Evolutionary conservation across 1,140 invertebrate species (phyloP), one percentile per base, ranked within the genome.

Genomic region (Drosophila repleta): DNA sequence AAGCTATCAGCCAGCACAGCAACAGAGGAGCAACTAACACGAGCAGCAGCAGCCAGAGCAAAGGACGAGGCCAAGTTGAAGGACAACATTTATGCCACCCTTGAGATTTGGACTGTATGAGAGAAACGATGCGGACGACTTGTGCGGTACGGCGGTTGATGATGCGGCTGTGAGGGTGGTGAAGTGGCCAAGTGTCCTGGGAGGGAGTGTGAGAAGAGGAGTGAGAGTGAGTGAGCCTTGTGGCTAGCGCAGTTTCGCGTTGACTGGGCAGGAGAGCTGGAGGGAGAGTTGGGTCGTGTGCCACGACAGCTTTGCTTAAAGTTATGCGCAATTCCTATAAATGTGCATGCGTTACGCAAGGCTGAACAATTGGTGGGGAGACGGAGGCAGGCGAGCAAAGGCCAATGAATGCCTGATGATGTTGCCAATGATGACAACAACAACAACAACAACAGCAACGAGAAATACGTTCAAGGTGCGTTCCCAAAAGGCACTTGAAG

Each of bases 271-370:
- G 17, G 15, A 35, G n/a, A 41, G n/a, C 11, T 8, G 55, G 13
- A 21, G 24, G 55, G 13, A 21, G 24, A 52, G 61, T 24, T 45
- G 18, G 49, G 52, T 78, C 70, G 65, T 82, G 79, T 62, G 66
- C 52, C 70, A 65, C 72, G 79, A 71, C 73, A 89, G 73, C 80
- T 90, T 82, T 83, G 79, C 83, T 88, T 88, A 79, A 89, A 89
- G 72, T 79, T 88, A 88, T 88, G 89, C 84, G 84, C 85, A 81
- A 90, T 89, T 89, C 85, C 72, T 81, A 77, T 84, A 88, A 90
- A 84, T 88, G 74, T 88, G 88, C 88, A 90, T 88, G 74, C 83
- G 88, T 76, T 90, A 88, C 82, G 82, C 79, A 70, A 73, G 82
- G 82, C 74, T 90, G 88, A 58, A 48, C 82, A 90, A 90, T 90